Percentiles rank a stretch among this genome's conserved stretches.
Evolutionary conservation across 2,797 vertebrate genomes (phyloP).

Genomic region (Pterois miles): DNA sequence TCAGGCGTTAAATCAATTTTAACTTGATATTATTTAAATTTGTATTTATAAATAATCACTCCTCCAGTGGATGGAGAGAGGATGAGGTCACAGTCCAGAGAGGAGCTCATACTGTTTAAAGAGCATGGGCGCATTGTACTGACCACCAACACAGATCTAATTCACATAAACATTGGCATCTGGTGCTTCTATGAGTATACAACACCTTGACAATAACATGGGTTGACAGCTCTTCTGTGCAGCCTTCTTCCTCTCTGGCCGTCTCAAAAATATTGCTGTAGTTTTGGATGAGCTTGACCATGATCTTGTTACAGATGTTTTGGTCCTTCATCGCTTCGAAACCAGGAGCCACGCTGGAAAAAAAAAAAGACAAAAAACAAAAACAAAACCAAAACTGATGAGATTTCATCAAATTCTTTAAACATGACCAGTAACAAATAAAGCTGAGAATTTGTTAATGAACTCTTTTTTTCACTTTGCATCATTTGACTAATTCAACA

Average conservation of each 20-base stretch:
- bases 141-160: constrained; percentile 11
- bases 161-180: constrained; percentile 48
- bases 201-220: constrained; percentile 61
- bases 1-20: constrained; percentile 46
- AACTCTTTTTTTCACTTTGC: neutral
- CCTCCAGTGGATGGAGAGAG: neutral
- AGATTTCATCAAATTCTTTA: neutral
- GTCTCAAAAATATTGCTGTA: constrained; percentile 86
- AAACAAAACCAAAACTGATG: neutral
- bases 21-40: constrained; percentile 17
- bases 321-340: constrained; percentile 92
- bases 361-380: neutral
- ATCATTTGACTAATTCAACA: neutral
- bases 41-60: constrained; percentile 11
- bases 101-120: constrained; percentile 23
- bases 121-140: constrained; percentile 1
- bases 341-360: constrained; percentile 86
- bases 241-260: constrained; percentile 26
- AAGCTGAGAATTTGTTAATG: neutral
- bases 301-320: constrained; percentile 92
- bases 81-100: constrained; percentile 22
- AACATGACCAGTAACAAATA: neutral
- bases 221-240: constrained; percentile 22
- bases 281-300: constrained; percentile 91
- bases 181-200: constrained; percentile 25